Evolutionary conservation across 1,140 invertebrate species (phyloP), one percentile per base, ranked within the genome.

Genomic region (Pogonomyrmex barbatus): DNA sequence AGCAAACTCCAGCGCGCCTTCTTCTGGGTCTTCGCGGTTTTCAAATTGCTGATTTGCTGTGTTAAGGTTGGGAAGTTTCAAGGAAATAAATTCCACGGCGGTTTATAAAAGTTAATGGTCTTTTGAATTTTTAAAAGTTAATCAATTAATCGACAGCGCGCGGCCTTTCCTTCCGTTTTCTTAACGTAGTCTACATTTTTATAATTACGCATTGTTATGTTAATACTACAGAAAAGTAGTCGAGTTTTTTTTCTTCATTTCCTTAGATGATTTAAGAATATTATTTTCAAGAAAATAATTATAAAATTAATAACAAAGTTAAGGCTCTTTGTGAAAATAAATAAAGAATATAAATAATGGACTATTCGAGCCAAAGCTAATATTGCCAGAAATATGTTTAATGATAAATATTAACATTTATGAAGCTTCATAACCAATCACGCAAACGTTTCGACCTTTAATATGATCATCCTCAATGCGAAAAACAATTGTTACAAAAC

Each of bases 41-140:
- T 83, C 68, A 54, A 83, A 83, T 83, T 67, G 47, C 62, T 54
- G 77, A 79, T 79, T 81, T 47, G 36, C 47, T 81, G 6, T 71
- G 56, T 81, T 83, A 73, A 12, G 42, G 33, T 17, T 71, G 4
- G 54, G 17, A 73, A 82, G 52, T 73, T 58, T 36, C n/a, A 2
- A 4, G 24, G 42, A 73, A 83, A 30, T 8, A 42, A 73, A 33
- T 83, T 60, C 75, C 42, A 30, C 58, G 24, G 14, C n/a, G n/a
- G 36, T 73, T 73, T 83, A 39, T 83, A 75, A 83, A 24, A 45
- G 54, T 45, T 60, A 42, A 83, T 12, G 17, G n/a, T 6, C 68
- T 82, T 30, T 39, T 56, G 33, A 73, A 73, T 17, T 60, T 58
- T 30, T 83, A n/a, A 12, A 81, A 24, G n/a, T 52, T 56, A 9